Conservation (phyloP, 2,113 vertebrate genomes). For the Eonycteris spelaea region DNA sequence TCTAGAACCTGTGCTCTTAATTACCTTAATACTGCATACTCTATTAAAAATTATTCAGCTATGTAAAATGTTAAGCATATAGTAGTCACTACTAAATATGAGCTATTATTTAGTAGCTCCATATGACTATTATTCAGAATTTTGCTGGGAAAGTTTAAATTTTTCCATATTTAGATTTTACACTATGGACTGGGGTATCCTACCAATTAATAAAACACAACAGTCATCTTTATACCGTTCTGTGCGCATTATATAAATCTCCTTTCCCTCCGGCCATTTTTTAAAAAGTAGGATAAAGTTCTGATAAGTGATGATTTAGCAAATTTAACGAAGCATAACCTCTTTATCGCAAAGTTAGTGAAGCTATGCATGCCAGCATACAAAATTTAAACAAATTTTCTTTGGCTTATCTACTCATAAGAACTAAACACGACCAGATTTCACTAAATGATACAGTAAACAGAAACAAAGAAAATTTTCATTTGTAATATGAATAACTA, state of each 20-base stretch:
- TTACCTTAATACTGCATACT: not conserved
- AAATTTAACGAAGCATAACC: slow-evolving; percentile 46
- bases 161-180: not conserved
- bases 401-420: slow-evolving; percentile 20
- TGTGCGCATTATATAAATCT: not conserved
- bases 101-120: not conserved
- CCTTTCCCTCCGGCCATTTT: not conserved
- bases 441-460: not conserved
- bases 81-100: not conserved
- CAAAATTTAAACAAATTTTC: slow-evolving; percentile 45
- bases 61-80: not conserved
- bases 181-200: not conserved
- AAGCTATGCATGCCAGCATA: not conserved
- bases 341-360: slow-evolving; percentile 41
- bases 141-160: not conserved
- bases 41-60: not conserved
- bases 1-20: not conserved
- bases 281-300: slow-evolving; percentile 18
- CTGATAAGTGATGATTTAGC: slow-evolving; percentile 35
- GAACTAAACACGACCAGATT: not conserved
- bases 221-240: not conserved
- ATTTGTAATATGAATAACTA: slow-evolving; percentile 36
- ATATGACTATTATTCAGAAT: not conserved
- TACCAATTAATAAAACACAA: not conserved
- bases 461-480: slow-evolving; percentile 22